Evolutionary conservation across 2,797 vertebrate species (phyloP).

Genomic region (Myotis myotis): DNA sequence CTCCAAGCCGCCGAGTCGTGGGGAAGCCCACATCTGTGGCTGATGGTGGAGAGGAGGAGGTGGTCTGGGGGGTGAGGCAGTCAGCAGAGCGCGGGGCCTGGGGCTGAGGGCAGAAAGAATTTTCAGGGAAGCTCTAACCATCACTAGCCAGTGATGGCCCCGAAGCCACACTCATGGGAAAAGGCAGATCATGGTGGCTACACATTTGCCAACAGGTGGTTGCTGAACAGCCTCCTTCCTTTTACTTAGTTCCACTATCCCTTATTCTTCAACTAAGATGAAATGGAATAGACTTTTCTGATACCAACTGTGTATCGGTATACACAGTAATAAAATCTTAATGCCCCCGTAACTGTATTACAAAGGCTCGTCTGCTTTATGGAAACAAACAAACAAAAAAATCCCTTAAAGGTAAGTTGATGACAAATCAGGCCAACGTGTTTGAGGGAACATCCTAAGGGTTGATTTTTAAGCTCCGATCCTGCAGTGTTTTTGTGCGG

Average conservation of each 20-base stretch:
- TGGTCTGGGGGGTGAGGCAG: neutral
- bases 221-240: too few relatives aligned
- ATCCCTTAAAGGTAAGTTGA: neutral
- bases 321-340: neutral
- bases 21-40: neutral
- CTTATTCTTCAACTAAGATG: neutral
- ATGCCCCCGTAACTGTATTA: neutral
- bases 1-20: accelerated
- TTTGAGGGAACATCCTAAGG: neutral
- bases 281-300: neutral
- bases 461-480: neutral
- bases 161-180: neutral
- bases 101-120: neutral
- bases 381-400: neutral
- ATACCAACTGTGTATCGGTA: neutral
- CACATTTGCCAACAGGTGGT: neutral
- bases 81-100: neutral
- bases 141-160: neutral
- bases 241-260: neutral
- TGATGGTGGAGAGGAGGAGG: neutral
- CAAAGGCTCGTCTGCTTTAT: neutral
- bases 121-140: neutral
- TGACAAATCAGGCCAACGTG: neutral
- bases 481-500: neutral
- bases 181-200: neutral